Conservation (phyloP, 2,113 vertebrate species). For the Forbesichthys papilliferus region DNA sequence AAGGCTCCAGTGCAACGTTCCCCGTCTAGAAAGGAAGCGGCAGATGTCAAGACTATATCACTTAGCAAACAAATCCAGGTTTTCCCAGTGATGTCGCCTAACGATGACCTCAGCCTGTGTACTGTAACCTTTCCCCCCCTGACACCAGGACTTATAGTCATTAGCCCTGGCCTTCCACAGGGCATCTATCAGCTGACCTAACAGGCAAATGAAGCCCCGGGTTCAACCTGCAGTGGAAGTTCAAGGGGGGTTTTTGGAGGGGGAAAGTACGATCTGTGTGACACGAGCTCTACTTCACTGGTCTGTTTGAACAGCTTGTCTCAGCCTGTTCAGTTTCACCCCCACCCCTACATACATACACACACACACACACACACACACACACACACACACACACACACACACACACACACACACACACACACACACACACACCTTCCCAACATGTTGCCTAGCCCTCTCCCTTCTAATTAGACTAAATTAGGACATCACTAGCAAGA, state of each 20-base stretch:
- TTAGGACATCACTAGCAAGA: constrained; percentile 28
- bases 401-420: constrained; percentile 31
- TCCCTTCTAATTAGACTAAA: constrained; percentile 62
- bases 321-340: constrained; percentile 67
- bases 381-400: constrained; percentile 30
- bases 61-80: neutral
- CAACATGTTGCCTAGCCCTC: constrained; percentile 7
- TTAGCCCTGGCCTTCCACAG: constrained; percentile 43
- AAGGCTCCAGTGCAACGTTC: constrained; percentile 30
- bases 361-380: constrained; percentile 8
- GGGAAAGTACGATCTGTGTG: constrained; percentile 41
- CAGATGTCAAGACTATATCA: constrained; percentile 12
- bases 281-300: constrained; percentile 17
- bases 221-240: constrained; percentile 55
- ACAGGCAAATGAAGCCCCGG: constrained; percentile 39
- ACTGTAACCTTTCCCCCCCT: constrained; percentile 5
- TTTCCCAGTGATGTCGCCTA: neutral
- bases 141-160: constrained; percentile 58
- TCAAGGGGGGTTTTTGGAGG: constrained; percentile 35
- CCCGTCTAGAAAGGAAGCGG: constrained; percentile 18
- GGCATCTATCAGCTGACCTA: constrained; percentile 5
- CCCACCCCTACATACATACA: constrained; percentile 32
- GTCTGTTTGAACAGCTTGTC: constrained; percentile 66
- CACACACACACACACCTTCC: constrained; percentile 26
- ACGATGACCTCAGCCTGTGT: constrained; percentile 21